phyloP scores from a whole-genome alignment of 1,140 invertebrate species.

The Eupristina koningsbergeri region DNA sequence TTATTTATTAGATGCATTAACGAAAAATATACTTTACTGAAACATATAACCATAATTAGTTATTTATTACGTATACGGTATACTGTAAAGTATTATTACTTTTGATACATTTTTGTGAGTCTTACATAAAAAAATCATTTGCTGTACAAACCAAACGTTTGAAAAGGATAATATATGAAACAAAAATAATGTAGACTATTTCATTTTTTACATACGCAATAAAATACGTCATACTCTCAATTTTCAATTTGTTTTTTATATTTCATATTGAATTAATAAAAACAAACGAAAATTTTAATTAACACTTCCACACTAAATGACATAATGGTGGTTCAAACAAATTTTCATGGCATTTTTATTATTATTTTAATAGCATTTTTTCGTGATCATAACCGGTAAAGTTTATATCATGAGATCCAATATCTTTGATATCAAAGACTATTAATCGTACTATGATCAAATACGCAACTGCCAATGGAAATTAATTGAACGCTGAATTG shows the following conservation, averaged over 20 bases:
- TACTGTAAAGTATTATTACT: no score
- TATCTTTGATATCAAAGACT: not conserved
- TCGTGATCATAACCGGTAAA: not conserved
- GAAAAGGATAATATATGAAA: no score
- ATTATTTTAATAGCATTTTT: not conserved
- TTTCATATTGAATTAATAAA: not conserved
- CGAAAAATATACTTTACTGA: no score
- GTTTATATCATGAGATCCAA: not conserved
- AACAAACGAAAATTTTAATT: not conserved
- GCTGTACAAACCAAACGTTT: no score
- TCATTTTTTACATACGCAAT: not conserved
- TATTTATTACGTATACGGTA: no score
- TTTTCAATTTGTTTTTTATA: not conserved
- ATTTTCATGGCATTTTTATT: not conserved
- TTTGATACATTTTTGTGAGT: no score
- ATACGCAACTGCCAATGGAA: not conserved
- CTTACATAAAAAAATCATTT: no score
- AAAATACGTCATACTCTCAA: not conserved
- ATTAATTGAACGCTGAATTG: not conserved
- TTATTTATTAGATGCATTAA: no score
- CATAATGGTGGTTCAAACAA: not conserved
- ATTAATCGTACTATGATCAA: not conserved
- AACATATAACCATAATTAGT: no score
- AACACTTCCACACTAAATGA: not conserved
- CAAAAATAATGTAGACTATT: not conserved